Base-by-base conservation (phyloP, 2,113 vertebrate species). In the Oryzias woworae region DNA sequence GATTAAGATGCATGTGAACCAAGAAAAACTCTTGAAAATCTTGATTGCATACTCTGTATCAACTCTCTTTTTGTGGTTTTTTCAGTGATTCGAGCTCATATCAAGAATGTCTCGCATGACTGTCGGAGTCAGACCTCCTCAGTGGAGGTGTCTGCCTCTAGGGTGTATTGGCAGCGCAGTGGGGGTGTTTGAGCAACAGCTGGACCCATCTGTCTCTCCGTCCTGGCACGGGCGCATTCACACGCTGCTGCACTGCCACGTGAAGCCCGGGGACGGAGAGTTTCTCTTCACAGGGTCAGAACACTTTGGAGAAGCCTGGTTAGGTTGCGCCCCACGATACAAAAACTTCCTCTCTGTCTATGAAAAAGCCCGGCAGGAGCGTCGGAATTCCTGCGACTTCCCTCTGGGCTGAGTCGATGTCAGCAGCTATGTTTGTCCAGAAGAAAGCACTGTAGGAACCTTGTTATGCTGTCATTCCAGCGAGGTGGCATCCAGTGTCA, bases 281-380 rank as follows among this genome's bases (percentile, higher is more conserved):
- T 95, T 95, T 73, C 91, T 94, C 31, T 94, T 95, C 83, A 94
- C 90, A 0, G 94, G 93, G 22, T 87, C 81, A 2, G 92, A 94
- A 56, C 94, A 93, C 67, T 94, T 94, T 20, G 93, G 93, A 1
- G 90, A 94, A 71, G 94, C 93, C 62, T 95, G 94, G 94, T 72
- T 95, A 77, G 92, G 92, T 58, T 95, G 94, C 63, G 94, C 93
- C 18, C 92, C 93, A 0, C 80, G 92, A 3, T 94, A 91, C 82
- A 92, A 91, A 83, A 87, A 93, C 86, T 95, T 95, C 67, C 46
- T 86, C 63, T 70, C 77, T 0, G 56, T 93, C 54, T 95, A 94
- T 66, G 44, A 15, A 54, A 69, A 69, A 14, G 94, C 94, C 67
- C 83, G 81, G 74, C 82, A 20, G 53, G 85, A 76, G 17, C 85